Evolutionary conservation across 2,888 invertebrate genomes (phyloP).

Genomic region (Drosophila greeni): DNA sequence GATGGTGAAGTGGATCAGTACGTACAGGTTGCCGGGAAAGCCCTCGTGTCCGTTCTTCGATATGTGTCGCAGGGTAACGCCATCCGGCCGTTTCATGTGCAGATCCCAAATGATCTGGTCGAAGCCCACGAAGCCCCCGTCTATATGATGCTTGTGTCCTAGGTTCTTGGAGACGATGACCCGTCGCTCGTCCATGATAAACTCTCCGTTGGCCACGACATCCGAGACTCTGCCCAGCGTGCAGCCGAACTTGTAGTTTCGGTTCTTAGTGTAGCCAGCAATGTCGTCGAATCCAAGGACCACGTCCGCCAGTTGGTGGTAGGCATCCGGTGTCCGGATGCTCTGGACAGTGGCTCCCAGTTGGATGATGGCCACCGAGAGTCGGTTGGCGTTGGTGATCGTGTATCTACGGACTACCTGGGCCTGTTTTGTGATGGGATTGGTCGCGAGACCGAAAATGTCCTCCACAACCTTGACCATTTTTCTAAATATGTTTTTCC

Average conservation of each 20-base stretch:
- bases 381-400: constrained; percentile 64
- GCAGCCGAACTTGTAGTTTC: constrained; percentile 90
- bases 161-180: constrained; percentile 86
- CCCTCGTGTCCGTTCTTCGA: constrained; percentile 91
- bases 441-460: constrained; percentile 68
- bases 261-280: constrained; percentile 82
- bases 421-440: constrained; percentile 69
- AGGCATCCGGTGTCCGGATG: constrained; percentile 86
- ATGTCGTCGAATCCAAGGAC: constrained; percentile 89
- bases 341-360: constrained; percentile 90
- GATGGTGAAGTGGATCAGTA: constrained; percentile 85
- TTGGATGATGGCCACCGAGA: constrained; percentile 80
- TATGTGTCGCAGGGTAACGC: constrained; percentile 85
- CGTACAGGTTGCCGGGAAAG: constrained; percentile 90
- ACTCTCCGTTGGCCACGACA: constrained; percentile 85
- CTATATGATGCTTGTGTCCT: constrained; percentile 84
- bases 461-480: constrained; percentile 75
- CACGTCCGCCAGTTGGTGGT: constrained; percentile 86
- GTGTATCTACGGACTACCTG: constrained; percentile 72
- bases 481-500: background rate
- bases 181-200: constrained; percentile 83
- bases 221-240: constrained; percentile 92
- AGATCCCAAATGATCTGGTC: constrained; percentile 87
- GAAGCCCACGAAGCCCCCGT: constrained; percentile 92
- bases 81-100: constrained; percentile 59